Percentiles rank a stretch among this genome's conserved stretches.
Evolutionary conservation across 2,888 invertebrate genomes (phyloP).

Genomic region (Cantharis lateralis): DNA sequence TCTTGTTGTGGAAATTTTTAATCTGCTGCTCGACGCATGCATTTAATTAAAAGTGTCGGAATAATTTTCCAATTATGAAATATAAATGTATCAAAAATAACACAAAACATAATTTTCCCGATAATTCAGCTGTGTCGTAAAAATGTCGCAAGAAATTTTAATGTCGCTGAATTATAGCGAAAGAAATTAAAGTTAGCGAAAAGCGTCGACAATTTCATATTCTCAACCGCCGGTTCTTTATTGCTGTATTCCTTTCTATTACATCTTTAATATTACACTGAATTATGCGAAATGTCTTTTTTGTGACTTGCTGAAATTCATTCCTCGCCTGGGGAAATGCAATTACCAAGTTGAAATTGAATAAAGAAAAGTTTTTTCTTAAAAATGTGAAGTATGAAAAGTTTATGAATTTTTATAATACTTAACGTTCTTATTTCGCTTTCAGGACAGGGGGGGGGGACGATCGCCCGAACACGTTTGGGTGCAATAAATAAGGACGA

Average conservation of each 20-base stretch:
- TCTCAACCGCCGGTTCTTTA: slow-evolving; percentile 35
- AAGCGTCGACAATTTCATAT: slow-evolving; percentile 35
- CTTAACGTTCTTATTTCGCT: neutral
- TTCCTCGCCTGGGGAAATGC: slow-evolving; percentile 30
- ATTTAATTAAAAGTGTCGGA: neutral
- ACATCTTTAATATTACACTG: slow-evolving; percentile 37
- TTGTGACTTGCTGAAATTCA: slow-evolving; percentile 32
- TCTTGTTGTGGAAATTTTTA: neutral
- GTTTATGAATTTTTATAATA: neutral
- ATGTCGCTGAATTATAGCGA: slow-evolving; percentile 33
- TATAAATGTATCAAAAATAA: slow-evolving; percentile 38
- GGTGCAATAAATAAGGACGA: slow-evolving; percentile 3
- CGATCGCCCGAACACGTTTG: neutral
- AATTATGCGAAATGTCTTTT: slow-evolving; percentile 36
- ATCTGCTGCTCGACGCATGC: neutral
- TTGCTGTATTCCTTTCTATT: slow-evolving; percentile 36
- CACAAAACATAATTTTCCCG: slow-evolving; percentile 33
- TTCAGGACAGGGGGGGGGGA: neutral
- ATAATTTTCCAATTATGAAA: slow-evolving; percentile 34
- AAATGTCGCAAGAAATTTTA: slow-evolving; percentile 34
- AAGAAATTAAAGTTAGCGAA: slow-evolving; percentile 34
- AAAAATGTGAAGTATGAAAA: slow-evolving; percentile 18
- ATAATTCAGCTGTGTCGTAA: slow-evolving; percentile 30
- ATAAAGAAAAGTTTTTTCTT: slow-evolving; percentile 14
- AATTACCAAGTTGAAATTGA: slow-evolving; percentile 32